Evolutionary conservation across 1,140 invertebrate species (phyloP).

Genomic region (Formica selysi): DNA sequence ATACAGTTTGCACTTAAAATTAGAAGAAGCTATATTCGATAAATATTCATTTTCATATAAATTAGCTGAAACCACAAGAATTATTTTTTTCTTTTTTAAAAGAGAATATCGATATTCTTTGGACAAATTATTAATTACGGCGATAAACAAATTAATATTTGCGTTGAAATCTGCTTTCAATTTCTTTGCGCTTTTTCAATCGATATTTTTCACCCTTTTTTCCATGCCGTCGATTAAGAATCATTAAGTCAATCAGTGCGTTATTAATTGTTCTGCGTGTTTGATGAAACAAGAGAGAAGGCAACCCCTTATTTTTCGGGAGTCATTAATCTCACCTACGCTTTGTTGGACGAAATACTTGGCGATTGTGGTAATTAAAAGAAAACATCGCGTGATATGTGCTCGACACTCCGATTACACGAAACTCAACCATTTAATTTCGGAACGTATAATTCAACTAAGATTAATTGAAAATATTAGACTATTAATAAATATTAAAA

Average conservation of each 20-base stretch:
- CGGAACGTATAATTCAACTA: neutral
- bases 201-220: constrained; percentile 13
- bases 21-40: neutral
- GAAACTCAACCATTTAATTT: neutral
- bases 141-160: neutral
- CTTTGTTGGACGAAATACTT: constrained; percentile 27
- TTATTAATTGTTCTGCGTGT: constrained; percentile 45
- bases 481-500: too few species aligned
- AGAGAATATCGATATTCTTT: neutral
- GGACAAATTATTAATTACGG: neutral
- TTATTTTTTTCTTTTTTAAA: neutral
- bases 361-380: constrained; percentile 33
- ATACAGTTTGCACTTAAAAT: neutral
- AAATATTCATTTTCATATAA: neutral
- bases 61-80: neutral
- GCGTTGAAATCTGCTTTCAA: neutral
- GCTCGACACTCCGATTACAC: constrained; percentile 9
- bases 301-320: neutral
- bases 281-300: constrained; percentile 18
- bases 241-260: constrained; percentile 30
- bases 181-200: neutral
- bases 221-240: neutral
- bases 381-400: constrained; percentile 29
- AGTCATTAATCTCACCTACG: constrained; percentile 37
- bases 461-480: neutral